A percentile compares a stretch with the other conserved stretches of the same genome.
These are phyloP conservation scores for Cydia pomonella DNA, from an alignment of 1,140 invertebrate species.

Conservation along the genomic window DNA sequence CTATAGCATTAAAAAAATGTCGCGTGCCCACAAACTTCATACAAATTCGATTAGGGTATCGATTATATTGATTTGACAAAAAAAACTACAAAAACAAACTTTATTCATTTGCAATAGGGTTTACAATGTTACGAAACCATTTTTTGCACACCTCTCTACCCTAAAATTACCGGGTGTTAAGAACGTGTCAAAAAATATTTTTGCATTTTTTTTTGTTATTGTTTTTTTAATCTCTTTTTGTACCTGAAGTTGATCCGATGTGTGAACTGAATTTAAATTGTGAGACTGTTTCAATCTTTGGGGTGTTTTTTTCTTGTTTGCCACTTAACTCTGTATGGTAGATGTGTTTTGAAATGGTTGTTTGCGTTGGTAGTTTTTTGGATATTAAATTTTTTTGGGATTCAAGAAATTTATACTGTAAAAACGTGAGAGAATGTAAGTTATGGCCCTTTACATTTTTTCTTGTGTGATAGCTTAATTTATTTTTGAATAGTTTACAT, in stretches of 20 bases:
- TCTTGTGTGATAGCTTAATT: conserved; percentile 1
- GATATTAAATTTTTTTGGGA: conserved; percentile 47
- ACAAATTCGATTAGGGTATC: conserved; percentile 23
- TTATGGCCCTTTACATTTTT: conserved; percentile 34
- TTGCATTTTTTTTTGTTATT: conserved; percentile 36
- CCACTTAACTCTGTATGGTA: conserved; percentile 71
- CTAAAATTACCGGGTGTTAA: conserved; percentile 21
- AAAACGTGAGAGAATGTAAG: conserved; percentile 40
- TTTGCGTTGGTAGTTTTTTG: conserved; percentile 45
- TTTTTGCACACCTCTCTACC: conserved; percentile 15
- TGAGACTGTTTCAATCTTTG: conserved; percentile 50
- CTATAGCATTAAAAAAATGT: not conserved
- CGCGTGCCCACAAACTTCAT: conserved; percentile 2
- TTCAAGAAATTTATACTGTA: conserved; percentile 34
- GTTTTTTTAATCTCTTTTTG: conserved; percentile 36
- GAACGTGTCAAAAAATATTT: conserved; percentile 35
- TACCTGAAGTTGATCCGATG: conserved; percentile 49
- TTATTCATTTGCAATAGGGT: not conserved
- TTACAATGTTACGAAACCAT: not conserved
- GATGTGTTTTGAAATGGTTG: conserved; percentile 63
- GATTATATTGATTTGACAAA: conserved; percentile 27
- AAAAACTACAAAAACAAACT: conserved; percentile 9
- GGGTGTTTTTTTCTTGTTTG: conserved; percentile 51
- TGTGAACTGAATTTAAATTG: conserved; percentile 54
- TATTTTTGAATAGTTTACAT: too few relatives aligned